A percentile compares a stretch with the other conserved stretches of the same genome.
These are phyloP conservation scores for Mormyrops attenuatus DNA, from an alignment of 2,797 vertebrate genomes.

Conservation along the genomic window DNA sequence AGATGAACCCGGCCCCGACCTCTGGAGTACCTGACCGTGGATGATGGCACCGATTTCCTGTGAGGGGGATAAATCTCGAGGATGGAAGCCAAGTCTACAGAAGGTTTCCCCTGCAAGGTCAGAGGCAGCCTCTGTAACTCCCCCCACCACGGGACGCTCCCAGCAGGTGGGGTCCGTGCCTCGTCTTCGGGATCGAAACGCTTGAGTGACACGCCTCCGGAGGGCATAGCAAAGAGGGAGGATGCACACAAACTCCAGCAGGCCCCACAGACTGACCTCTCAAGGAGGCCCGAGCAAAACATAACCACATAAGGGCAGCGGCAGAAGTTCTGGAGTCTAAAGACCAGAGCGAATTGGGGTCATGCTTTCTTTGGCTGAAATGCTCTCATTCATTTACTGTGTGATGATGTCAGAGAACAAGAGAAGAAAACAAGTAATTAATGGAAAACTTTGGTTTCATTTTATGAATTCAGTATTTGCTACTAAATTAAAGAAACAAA, in stretches of 20 bases:
- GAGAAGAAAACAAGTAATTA: background rate
- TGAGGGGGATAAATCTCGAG: background rate
- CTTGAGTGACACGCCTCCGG: background rate
- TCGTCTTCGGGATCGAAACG: background rate
- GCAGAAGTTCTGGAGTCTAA: too few species aligned
- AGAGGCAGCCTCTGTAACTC: background rate
- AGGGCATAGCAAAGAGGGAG: background rate
- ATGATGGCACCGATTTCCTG: background rate
- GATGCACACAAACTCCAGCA: background rate
- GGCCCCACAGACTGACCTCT: background rate
- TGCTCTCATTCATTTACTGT: background rate
- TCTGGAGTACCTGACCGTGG: background rate
- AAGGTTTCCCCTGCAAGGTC: slow-evolving; percentile 4
- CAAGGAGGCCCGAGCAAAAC: background rate
- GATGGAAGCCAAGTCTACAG: background rate
- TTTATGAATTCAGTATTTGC: background rate
- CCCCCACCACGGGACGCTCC: background rate
- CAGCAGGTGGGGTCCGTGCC: background rate
- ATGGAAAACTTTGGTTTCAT: background rate
- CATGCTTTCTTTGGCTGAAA: background rate
- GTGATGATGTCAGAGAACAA: background rate
- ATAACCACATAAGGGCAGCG: background rate
- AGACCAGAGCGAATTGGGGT: too few species aligned
- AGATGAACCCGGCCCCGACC: background rate
- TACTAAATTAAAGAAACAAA: background rate